Evolutionary conservation across 92 coral and sea anemone species (phyloP).

Genomic region (Metridium senile): DNA sequence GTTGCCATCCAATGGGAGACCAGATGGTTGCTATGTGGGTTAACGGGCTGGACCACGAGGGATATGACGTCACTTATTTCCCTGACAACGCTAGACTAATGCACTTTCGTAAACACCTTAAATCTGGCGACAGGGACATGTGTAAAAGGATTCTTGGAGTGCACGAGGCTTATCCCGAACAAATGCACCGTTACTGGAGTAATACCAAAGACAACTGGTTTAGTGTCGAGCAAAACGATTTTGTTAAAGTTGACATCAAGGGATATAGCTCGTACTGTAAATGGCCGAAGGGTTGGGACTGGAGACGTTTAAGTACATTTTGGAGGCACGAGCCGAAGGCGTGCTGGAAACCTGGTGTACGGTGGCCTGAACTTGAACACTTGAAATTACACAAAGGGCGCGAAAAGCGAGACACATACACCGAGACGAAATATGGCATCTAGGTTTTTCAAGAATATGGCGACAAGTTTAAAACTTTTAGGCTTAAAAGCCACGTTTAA

Average conservation of each 20-base stretch:
- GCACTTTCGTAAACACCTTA: conserved; percentile 3
- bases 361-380: conserved; percentile 1
- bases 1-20: conserved; percentile 37
- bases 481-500: no score
- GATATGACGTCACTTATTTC: conserved; percentile 25
- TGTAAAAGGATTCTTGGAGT: conserved; percentile 22
- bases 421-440: background rate
- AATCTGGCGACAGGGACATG: conserved; percentile 1
- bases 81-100: conserved; percentile 27
- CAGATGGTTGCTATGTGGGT: conserved; percentile 39
- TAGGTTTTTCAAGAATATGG: no score
- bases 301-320: conserved; percentile 1
- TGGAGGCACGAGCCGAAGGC: conserved; percentile 26
- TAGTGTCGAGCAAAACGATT: background rate
- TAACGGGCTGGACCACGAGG: conserved; percentile 25
- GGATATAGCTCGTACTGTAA: conserved; percentile 2
- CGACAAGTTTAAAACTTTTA: no score
- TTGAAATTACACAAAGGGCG: background rate
- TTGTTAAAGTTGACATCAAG: background rate
- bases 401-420: background rate
- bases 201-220: conserved; percentile 22
- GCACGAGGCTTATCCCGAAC: conserved; percentile 30
- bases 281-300: conserved; percentile 3
- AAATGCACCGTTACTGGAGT: conserved; percentile 26
- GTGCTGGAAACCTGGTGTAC: background rate